A percentile compares a stretch with the other conserved stretches of the same genome.
These are phyloP conservation scores for Cyanistes caeruleus DNA, from an alignment of 2,113 vertebrate genomes.

Conservation along the genomic window DNA sequence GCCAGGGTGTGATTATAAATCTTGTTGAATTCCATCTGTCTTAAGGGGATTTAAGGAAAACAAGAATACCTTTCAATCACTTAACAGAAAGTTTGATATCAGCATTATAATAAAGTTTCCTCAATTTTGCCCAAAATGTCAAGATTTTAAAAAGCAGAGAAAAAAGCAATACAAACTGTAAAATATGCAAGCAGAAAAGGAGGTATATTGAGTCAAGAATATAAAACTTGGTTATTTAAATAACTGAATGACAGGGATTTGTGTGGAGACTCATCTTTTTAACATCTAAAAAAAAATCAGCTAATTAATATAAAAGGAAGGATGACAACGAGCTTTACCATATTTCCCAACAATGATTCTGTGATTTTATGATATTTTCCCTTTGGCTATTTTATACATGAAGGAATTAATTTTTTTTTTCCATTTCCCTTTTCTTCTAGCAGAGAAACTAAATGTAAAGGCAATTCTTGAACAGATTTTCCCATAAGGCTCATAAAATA, in stretches of 20 bases:
- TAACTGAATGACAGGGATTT: neutral
- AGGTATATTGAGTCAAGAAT: neutral
- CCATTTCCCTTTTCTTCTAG: neutral
- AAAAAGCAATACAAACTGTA: neutral
- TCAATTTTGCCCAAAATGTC: neutral
- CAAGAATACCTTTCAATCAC: neutral
- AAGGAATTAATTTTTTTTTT: neutral
- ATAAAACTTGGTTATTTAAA: neutral
- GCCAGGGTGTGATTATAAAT: neutral
- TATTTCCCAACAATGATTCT: neutral
- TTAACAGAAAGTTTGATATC: neutral
- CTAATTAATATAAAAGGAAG: neutral
- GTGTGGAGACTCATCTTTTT: neutral
- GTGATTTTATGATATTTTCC: neutral
- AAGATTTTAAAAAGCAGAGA: neutral
- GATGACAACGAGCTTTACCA: neutral
- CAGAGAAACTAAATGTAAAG: neutral
- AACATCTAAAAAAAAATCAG: neutral
- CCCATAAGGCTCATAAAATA: neutral
- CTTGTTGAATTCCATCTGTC: neutral
- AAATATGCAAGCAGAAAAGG: neutral
- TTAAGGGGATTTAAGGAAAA: neutral
- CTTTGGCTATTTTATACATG: neutral
- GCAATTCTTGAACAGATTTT: neutral
- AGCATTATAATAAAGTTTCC: neutral